A percentile compares a stretch with the other conserved stretches of the same genome.
Evolutionary conservation across 2,888 invertebrate species (phyloP).

Genomic region (Patella ulyssiponensis): DNA sequence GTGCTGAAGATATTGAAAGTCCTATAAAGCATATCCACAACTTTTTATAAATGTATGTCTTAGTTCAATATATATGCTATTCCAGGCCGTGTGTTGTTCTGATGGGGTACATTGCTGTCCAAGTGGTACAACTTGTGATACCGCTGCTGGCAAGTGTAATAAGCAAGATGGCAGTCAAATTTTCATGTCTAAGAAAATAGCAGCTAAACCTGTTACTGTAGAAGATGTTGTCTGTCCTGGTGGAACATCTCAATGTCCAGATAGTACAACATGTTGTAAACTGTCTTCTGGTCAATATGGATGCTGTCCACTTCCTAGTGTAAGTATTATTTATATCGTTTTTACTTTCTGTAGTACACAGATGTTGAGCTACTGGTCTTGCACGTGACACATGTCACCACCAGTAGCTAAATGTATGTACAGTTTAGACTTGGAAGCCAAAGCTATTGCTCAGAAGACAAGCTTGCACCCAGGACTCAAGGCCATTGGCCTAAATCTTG

Average conservation of each 20-base stretch:
- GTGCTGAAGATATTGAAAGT: no score
- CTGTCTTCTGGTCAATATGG: slow-evolving; percentile 37
- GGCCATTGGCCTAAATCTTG: no score
- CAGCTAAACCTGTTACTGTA: slow-evolving; percentile 8
- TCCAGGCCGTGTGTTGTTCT: slow-evolving; percentile 58
- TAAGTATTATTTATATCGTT: slow-evolving; percentile 10
- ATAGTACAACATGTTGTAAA: slow-evolving; percentile 54
- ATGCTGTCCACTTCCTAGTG: slow-evolving; percentile 53
- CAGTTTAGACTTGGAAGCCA: no score
- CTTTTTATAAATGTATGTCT: no score
- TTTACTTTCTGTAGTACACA: no score
- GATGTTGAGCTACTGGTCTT: no score
- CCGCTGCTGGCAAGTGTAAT: slow-evolving; percentile 29
- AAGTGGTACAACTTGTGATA: slow-evolving; percentile 51
- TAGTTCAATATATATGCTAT: neutral
- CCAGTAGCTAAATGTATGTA: no score
- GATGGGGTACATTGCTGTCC: slow-evolving; percentile 65
- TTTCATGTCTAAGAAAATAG: slow-evolving; percentile 15
- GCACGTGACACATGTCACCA: no score
- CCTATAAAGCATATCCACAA: no score
- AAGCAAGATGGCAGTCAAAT: slow-evolving; percentile 1
- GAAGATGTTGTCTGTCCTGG: slow-evolving; percentile 44
- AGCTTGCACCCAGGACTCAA: no score
- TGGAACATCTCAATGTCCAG: slow-evolving; percentile 39
- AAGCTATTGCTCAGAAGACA: no score